These are phyloP conservation scores for Esox masquinongy DNA, from an alignment of 2,797 vertebrate genomes.

Conservation along the genomic window DNA sequence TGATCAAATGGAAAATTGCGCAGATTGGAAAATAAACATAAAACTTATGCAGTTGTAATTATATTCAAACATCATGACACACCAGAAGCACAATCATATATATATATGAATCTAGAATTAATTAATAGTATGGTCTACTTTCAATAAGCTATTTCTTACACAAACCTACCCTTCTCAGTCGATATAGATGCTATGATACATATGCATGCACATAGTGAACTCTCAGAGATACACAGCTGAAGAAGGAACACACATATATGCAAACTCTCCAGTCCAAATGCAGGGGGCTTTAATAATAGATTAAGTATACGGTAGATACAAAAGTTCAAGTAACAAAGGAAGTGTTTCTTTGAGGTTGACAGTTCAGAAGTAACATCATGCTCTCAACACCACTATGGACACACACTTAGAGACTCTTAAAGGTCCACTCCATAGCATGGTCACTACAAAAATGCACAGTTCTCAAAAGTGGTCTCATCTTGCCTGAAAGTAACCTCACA, in stretches of 20 bases:
- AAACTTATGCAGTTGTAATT: not conserved
- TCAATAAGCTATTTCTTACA: not conserved
- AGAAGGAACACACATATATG: constrained; percentile 6
- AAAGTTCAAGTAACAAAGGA: constrained; percentile 73
- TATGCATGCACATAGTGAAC: constrained; percentile 5
- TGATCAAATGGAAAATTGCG: not conserved
- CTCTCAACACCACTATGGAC: constrained; percentile 26
- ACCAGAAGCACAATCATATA: not conserved
- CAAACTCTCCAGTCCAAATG: constrained; percentile 64
- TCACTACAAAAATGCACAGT: no score
- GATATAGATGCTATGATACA: not conserved
- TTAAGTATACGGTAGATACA: constrained; percentile 65
- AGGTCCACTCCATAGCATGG: not conserved
- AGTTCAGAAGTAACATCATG: constrained; percentile 51
- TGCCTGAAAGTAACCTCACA: no score
- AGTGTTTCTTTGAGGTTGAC: constrained; percentile 61
- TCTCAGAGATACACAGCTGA: constrained; percentile 18
- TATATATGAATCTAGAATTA: not conserved
- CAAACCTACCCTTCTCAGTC: not conserved
- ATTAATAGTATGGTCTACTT: not conserved
- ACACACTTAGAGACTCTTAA: constrained; percentile 22
- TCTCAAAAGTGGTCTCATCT: no score
- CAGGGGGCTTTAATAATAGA: constrained; percentile 74
- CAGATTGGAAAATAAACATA: not conserved
- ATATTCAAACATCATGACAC: not conserved